Conservation (phyloP, 2,888 invertebrate genomes). For the Leucania comma region DNA sequence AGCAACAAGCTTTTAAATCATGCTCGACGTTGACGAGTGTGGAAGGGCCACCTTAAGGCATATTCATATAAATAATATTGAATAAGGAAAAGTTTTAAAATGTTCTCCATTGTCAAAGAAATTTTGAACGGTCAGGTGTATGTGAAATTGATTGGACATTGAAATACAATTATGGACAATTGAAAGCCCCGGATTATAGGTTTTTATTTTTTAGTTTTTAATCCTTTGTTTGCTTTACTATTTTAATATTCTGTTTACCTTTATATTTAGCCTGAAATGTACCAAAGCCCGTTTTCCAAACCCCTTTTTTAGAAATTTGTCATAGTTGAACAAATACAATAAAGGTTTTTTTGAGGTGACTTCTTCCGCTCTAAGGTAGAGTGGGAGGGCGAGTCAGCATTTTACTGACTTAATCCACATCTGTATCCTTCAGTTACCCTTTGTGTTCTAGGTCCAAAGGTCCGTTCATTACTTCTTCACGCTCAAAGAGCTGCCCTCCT, state of each 20-base stretch:
- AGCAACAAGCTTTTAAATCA: too few species aligned
- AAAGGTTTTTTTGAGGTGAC: too few species aligned
- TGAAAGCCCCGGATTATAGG: not conserved
- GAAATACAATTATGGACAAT: not conserved
- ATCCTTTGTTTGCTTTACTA: not conserved
- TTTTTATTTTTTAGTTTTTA: not conserved
- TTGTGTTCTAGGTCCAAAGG: too few species aligned
- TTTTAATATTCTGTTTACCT: not conserved
- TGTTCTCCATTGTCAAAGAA: not conserved
- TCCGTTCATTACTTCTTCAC: too few species aligned
- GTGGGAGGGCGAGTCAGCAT: too few species aligned
- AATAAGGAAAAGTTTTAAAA: not conserved
- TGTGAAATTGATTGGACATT: not conserved
- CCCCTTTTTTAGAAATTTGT: not conserved
- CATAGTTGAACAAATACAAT: too few species aligned
- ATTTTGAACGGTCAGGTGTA: not conserved
- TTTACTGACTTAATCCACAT: too few species aligned
- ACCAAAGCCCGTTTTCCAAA: not conserved
- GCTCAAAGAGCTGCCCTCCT: too few species aligned
- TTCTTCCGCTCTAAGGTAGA: too few species aligned
- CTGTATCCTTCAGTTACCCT: too few species aligned
- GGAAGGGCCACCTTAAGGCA: too few species aligned
- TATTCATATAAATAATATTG: conserved; percentile 6
- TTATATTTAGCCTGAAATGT: not conserved
- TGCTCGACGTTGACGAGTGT: too few species aligned